Conservation (phyloP, 2,888 invertebrate species). For the Lepidocyrtoides sp. region DNA sequence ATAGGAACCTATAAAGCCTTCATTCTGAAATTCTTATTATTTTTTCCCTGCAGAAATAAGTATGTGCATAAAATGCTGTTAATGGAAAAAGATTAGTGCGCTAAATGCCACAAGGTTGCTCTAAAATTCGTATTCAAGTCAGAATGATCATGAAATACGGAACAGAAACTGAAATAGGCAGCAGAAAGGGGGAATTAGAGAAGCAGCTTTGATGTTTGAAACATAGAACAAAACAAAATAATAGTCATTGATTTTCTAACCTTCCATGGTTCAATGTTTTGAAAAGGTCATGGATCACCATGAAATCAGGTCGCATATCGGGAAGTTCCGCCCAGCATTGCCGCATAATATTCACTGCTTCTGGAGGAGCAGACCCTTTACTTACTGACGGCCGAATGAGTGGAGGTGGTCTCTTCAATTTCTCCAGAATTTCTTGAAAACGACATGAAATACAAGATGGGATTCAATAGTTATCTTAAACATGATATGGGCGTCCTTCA, state of each 20-base stretch:
- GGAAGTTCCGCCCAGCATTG: conserved; percentile 98
- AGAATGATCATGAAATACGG: too few relatives aligned
- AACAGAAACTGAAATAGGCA: too few relatives aligned
- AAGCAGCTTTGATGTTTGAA: too few relatives aligned
- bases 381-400: conserved; percentile 97
- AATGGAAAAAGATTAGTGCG: too few relatives aligned
- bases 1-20: too few relatives aligned
- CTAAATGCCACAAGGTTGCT: too few relatives aligned
- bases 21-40: too few relatives aligned
- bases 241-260: conserved; percentile 87
- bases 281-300: conserved; percentile 94
- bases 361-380: conserved; percentile 97
- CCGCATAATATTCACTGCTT: conserved; percentile 95
- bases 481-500: background rate
- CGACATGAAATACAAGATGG: conserved; percentile 17
- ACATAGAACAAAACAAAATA: too few relatives aligned
- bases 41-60: too few relatives aligned
- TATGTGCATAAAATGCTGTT: too few relatives aligned
- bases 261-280: conserved; percentile 97
- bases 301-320: conserved; percentile 94
- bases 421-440: conserved; percentile 93
- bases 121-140: too few relatives aligned
- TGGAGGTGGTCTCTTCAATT: conserved; percentile 95
- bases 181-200: too few relatives aligned
- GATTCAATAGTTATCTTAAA: background rate